Evolutionary conservation across 2,888 invertebrate species (phyloP).

Genomic region (Criorhina ranunculi): DNA sequence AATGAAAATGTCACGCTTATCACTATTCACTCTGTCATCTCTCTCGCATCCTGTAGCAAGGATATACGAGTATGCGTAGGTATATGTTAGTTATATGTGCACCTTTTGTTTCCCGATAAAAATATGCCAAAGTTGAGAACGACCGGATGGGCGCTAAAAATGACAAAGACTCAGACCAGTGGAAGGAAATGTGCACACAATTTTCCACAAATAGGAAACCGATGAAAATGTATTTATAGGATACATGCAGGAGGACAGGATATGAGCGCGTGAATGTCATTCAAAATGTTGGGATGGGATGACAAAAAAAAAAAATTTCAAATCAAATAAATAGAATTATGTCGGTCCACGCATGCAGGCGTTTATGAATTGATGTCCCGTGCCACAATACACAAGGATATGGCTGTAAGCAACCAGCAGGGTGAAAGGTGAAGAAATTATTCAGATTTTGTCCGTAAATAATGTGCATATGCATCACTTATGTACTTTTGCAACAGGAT

Average conservation of each 20-base stretch:
- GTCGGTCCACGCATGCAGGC: constrained; percentile 54
- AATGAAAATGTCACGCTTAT: constrained; percentile 84
- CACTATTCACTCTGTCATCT: constrained; percentile 74
- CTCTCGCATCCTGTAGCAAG: constrained; percentile 32
- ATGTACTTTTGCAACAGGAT: neutral
- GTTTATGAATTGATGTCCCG: constrained; percentile 59
- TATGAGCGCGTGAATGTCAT: constrained; percentile 63
- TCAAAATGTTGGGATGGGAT: constrained; percentile 43
- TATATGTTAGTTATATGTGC: constrained; percentile 21
- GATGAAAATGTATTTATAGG: constrained; percentile 66
- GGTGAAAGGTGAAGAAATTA: constrained; percentile 53
- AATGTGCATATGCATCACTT: neutral
- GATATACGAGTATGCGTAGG: constrained; percentile 17
- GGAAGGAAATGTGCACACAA: constrained; percentile 47
- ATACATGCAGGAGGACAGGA: constrained; percentile 65
- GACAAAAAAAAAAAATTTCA: constrained; percentile 30
- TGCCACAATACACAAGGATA: constrained; percentile 33
- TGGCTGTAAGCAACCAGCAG: constrained; percentile 12
- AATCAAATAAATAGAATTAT: constrained; percentile 54
- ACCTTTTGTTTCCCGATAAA: constrained; percentile 55
- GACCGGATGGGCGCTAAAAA: constrained; percentile 66
- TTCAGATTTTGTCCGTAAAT: constrained; percentile 21
- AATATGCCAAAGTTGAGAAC: constrained; percentile 61
- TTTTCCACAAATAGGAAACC: constrained; percentile 59
- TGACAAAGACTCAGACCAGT: constrained; percentile 23